Evolutionary conservation across 2,113 vertebrate species (phyloP).

Genomic region (Dasypus novemcinctus): DNA sequence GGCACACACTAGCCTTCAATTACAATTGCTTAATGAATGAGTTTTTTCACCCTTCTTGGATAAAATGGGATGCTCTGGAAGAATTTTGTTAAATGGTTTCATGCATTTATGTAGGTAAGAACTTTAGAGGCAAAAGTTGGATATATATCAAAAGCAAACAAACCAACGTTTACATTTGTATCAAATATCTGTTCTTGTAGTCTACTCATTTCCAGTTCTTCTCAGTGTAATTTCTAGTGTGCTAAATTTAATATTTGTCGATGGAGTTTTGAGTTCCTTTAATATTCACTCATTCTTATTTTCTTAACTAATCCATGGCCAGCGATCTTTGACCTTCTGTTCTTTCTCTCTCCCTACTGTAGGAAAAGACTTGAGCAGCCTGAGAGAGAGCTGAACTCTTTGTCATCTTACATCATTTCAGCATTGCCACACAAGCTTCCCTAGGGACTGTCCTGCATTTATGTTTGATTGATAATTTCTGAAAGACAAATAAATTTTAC

Average conservation of each 20-base stretch:
- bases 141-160: not conserved
- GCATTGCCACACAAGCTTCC: not conserved
- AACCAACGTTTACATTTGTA: not conserved
- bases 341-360: not conserved
- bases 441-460: not conserved
- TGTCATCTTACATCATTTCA: not conserved
- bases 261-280: not conserved
- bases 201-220: not conserved
- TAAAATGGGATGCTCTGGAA: not conserved
- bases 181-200: not conserved
- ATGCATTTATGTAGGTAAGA: not conserved
- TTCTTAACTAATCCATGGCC: slow-evolving; percentile 34
- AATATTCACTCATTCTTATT: slow-evolving; percentile 24
- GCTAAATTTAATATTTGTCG: not conserved
- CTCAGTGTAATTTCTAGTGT: not conserved
- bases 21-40: not conserved
- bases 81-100: not conserved
- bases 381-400: not conserved
- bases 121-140: not conserved
- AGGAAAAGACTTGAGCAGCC: not conserved
- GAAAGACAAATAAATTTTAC: slow-evolving; percentile 18
- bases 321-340: not conserved
- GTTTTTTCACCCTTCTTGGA: not conserved
- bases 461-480: slow-evolving; percentile 16
- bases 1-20: not conserved